Base-by-base conservation (phyloP, 2,113 vertebrate genomes). In the Leptocoma aspasia region DNA sequence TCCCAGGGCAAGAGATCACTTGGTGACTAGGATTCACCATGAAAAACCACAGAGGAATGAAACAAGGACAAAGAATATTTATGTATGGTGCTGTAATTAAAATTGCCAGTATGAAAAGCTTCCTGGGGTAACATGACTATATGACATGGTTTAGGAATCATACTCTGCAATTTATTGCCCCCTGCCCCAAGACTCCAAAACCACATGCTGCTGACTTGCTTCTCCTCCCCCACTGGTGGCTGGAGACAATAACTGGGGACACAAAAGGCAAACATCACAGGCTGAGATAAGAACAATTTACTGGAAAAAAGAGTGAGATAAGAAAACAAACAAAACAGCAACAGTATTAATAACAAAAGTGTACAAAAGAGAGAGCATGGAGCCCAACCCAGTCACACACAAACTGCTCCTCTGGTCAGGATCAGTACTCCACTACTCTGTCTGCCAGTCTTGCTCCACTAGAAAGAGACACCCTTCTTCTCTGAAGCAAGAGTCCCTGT, bases 331-430 rank as follows among this genome's bases (percentile, higher is more conserved):
- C 7, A 47, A 9, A 47, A 31, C 11, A 60, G 30, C 17, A 60
- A 26, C 7, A 52, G 17, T 66, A 50, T 28, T 24, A 66, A 20
- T 28, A 28, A 52, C 8, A 44, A 17, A 53, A 53, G 2, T 15
- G 20, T 26, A 30, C n/a, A 45, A 60, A 82, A 45, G 11, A n/a
- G 35, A 66, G 39, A 26, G 14, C 0, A 4, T 23, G 35, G 47
- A 61, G 39, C 30, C 35, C 30, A 17, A 15, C 3, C 9, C 10
- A 20, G 12, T 52, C 24, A 28, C 5, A 30, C 7, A n/a, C 3
- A 23, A 52, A 39, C 13, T 1, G 0, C 14, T 60, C 11, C n/a
- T 68, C 33, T 4, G 7, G 16, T 53, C 6, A 16, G 28, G 45
- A 52, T 24, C 39, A 45, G 13, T 24, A 15, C 6, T 31, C 10